phyloP scores from a whole-genome alignment of 2,113 vertebrate genomes.

The Petroica traversi region DNA sequence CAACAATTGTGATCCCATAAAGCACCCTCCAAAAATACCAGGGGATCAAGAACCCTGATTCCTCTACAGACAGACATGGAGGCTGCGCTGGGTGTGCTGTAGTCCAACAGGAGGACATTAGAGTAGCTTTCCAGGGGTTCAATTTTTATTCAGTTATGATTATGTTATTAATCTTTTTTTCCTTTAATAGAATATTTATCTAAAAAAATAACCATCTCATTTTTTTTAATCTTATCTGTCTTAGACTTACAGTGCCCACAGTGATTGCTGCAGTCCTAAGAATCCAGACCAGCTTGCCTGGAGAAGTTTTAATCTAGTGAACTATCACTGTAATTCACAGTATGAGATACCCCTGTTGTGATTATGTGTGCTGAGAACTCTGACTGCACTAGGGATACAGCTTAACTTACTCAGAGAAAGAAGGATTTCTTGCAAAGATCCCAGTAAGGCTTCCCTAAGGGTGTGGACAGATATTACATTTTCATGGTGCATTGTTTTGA shows the following conservation, averaged over 20 bases:
- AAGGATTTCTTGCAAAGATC: not conserved
- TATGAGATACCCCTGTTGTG: not conserved
- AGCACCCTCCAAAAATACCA: not conserved
- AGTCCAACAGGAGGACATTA: not conserved
- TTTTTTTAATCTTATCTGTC: not conserved
- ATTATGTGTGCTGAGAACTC: not conserved
- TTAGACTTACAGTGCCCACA: not conserved
- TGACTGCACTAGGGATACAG: not conserved
- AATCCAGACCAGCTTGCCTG: not conserved
- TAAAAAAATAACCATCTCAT: not conserved
- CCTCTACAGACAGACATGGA: not conserved
- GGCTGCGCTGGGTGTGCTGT: not conserved
- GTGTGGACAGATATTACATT: not conserved
- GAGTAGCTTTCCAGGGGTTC: not conserved
- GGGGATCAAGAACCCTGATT: not conserved
- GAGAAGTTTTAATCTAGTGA: not conserved
- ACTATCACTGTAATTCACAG: not conserved
- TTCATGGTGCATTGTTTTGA: not conserved
- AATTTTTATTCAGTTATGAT: not conserved
- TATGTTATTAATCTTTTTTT: not conserved
- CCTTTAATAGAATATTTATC: not conserved
- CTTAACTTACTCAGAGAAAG: not conserved
- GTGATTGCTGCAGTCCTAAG: not conserved
- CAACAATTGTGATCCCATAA: not conserved
- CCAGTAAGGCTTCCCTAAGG: not conserved